These are phyloP conservation scores for Corticium candelabrum DNA, from an alignment of 37 sponge, comb jelly and placozoan genomes.

Conservation along the genomic window DNA sequence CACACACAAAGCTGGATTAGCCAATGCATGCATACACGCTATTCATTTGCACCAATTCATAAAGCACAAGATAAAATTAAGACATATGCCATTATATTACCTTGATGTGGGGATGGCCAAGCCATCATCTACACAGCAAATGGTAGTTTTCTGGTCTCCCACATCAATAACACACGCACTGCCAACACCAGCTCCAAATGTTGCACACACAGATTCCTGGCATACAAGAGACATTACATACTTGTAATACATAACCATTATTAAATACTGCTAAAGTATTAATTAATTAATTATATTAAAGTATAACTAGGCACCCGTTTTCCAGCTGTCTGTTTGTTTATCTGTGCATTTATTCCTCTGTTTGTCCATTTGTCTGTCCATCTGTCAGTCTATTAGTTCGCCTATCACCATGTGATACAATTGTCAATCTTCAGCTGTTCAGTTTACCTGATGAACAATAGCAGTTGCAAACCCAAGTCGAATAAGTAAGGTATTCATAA, in stretches of 20 bases:
- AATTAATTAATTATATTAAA: neutral
- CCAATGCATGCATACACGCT: too few species aligned
- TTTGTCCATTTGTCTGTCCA: too few species aligned
- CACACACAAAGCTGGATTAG: too few species aligned
- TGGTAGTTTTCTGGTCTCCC: conserved; percentile 69
- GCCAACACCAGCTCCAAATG: conserved; percentile 80
- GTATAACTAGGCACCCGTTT: neutral
- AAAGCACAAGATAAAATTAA: too few species aligned
- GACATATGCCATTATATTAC: too few species aligned
- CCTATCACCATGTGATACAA: too few species aligned
- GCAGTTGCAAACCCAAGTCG: conserved; percentile 65
- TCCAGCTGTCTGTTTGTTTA: too few species aligned
- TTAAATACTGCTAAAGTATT: conserved; percentile 2
- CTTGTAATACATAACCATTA: neutral
- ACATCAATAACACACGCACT: conserved; percentile 83
- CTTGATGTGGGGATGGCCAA: conserved; percentile 78
- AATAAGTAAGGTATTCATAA: conserved; percentile 52
- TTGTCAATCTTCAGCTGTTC: too few species aligned
- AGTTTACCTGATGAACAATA: conserved; percentile 57
- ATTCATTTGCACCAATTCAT: too few species aligned
- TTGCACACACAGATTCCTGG: conserved; percentile 82
- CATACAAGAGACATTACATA: conserved; percentile 12
- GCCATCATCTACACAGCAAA: conserved; percentile 92
- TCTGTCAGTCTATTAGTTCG: too few species aligned
- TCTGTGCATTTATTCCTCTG: too few species aligned